phyloP scores from a whole-genome alignment of 1,140 invertebrate genomes.

The Psix sp. region DNA sequence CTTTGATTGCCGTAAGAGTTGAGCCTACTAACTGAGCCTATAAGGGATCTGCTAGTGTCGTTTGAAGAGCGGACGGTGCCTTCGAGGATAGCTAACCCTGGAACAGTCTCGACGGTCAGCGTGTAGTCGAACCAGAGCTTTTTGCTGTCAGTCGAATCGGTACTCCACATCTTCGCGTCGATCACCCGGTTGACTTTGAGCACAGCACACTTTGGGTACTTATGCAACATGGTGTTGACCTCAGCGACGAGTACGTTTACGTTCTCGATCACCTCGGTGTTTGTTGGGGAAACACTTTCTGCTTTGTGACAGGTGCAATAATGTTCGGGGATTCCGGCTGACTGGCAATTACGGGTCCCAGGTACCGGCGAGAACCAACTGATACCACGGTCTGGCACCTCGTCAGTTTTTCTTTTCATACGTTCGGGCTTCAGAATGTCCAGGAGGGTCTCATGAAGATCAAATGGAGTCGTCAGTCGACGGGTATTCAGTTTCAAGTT shows the following conservation, averaged over 20 bases:
- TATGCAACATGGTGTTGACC: constrained; percentile 80
- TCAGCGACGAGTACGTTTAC: constrained; percentile 79
- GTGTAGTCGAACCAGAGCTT: constrained; percentile 79
- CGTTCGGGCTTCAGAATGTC: constrained; percentile 79
- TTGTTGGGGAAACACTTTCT: constrained; percentile 76
- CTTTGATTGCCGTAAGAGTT: constrained; percentile 90
- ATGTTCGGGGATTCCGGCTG: constrained; percentile 86
- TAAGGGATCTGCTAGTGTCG: constrained; percentile 52
- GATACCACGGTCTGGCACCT: constrained; percentile 77
- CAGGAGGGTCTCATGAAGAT: constrained; percentile 81
- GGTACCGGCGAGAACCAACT: constrained; percentile 87
- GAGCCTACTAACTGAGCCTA: constrained; percentile 85
- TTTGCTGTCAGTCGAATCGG: constrained; percentile 72
- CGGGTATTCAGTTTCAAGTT: constrained; percentile 78
- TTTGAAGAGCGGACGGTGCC: constrained; percentile 79
- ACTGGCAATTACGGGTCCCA: constrained; percentile 83
- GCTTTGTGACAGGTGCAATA: constrained; percentile 89
- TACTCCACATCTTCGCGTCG: constrained; percentile 77
- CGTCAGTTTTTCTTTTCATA: constrained; percentile 62
- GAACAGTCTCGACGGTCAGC: constrained; percentile 81
- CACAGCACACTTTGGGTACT: constrained; percentile 79
- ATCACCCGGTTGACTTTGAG: constrained; percentile 78
- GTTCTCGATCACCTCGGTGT: constrained; percentile 75
- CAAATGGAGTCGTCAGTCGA: constrained; percentile 80
- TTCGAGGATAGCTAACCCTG: constrained; percentile 86